phyloP scores from a whole-genome alignment of 1,140 invertebrate genomes.

The Diorhabda elongata region DNA sequence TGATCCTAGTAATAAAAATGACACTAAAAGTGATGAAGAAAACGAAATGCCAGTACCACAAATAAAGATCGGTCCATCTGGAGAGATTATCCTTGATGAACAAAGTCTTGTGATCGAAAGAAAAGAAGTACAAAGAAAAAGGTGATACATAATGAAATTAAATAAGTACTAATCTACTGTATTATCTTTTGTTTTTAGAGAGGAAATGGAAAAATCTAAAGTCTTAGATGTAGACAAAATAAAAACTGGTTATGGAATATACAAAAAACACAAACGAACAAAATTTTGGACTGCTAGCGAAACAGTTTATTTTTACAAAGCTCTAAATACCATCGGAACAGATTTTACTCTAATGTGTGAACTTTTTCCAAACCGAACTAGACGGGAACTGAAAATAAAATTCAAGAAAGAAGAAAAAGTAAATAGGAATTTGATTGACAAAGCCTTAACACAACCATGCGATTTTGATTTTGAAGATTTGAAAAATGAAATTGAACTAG shows the following conservation, averaged over 20 bases:
- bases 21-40: conserved; percentile 50
- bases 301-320: conserved; percentile 81
- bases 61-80: conserved; percentile 83
- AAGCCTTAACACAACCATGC: conserved; percentile 49
- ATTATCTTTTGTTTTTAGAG: conserved; percentile 27
- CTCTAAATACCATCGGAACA: conserved; percentile 80
- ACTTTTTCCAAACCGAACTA: conserved; percentile 72
- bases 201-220: conserved; percentile 59
- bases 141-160: conserved; percentile 37
- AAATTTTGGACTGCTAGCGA: conserved; percentile 67
- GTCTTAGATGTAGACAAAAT: conserved; percentile 62
- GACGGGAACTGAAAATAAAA: conserved; percentile 77
- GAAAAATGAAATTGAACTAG: conserved; percentile 45
- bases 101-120: conserved; percentile 79
- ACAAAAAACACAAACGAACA: conserved; percentile 58
- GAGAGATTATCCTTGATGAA: conserved; percentile 81
- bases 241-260: conserved; percentile 58
- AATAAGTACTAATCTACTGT: neutral
- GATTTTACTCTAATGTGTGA: conserved; percentile 84
- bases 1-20: conserved; percentile 25
- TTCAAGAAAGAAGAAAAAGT: conserved; percentile 53
- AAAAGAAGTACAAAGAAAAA: conserved; percentile 57
- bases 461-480: conserved; percentile 50
- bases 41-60: conserved; percentile 68
- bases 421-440: conserved; percentile 47